phyloP scores from a whole-genome alignment of 2,113 vertebrate species.

The Tautogolabrus adspersus region DNA sequence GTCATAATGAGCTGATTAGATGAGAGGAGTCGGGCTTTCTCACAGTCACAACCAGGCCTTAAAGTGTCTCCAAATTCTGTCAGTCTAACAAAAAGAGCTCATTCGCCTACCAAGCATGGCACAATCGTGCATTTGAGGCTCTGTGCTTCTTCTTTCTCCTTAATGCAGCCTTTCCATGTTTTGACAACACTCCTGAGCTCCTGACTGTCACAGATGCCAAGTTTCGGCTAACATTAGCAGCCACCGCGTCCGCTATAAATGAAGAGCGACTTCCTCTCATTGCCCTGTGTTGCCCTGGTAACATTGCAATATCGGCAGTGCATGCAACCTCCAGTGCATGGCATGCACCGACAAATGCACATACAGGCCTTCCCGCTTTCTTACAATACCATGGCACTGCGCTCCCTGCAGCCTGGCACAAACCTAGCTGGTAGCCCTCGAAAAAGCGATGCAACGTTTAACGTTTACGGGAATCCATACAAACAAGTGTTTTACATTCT shows the following conservation, averaged over 20 bases:
- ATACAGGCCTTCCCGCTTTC: constrained; percentile 40
- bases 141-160: not conserved
- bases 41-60: constrained; percentile 2
- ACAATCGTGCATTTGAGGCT: not conserved
- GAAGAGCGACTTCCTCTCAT: not conserved
- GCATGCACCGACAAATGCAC: constrained; percentile 64
- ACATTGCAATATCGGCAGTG: constrained; percentile 45
- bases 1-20: constrained; percentile 71
- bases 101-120: not conserved
- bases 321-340: constrained; percentile 61
- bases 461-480: not conserved
- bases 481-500: not conserved
- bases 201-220: not conserved
- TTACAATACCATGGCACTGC: constrained; percentile 26
- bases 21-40: constrained; percentile 7
- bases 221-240: constrained; percentile 14
- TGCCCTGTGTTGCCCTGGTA: constrained; percentile 34
- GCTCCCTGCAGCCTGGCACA: constrained; percentile 26
- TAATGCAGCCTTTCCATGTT: constrained; percentile 21
- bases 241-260: not conserved
- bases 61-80: not conserved
- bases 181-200: constrained; percentile 42
- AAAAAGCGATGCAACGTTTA: not conserved
- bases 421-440: constrained; percentile 5
- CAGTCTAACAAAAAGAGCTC: not conserved